Conservation (phyloP, 1,140 invertebrate species). For the Euglossa dilemma region DNA sequence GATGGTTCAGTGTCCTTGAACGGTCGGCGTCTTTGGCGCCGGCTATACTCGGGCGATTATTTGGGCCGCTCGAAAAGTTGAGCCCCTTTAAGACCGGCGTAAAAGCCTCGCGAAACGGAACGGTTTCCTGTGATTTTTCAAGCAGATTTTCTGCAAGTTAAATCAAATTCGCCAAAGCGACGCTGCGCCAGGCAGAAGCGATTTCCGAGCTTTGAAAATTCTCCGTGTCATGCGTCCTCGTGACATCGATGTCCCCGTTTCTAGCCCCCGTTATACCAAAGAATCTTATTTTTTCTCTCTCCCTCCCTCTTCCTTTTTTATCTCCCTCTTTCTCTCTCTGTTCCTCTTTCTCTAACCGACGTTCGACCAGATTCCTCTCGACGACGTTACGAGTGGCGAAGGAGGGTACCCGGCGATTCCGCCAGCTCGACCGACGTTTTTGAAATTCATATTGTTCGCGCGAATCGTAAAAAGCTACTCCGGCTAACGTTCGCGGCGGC, state of each 20-base stretch:
- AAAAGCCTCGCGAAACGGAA: background rate
- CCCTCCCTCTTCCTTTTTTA: too few species aligned
- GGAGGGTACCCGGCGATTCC: background rate
- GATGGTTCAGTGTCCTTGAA: background rate
- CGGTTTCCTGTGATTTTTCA: constrained; percentile 36
- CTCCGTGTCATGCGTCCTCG: background rate
- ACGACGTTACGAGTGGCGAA: background rate
- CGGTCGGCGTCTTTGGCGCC: background rate
- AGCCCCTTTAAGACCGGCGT: background rate
- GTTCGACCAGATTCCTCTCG: background rate
- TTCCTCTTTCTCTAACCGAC: too few species aligned
- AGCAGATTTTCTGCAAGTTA: constrained; percentile 40
- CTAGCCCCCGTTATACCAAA: too few species aligned
- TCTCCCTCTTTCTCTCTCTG: background rate
- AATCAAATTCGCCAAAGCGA: constrained; percentile 23
- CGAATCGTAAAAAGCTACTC: background rate
- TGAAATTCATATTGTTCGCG: background rate
- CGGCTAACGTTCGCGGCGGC: background rate
- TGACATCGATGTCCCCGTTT: constrained; percentile 3
- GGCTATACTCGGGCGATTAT: background rate
- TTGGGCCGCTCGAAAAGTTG: background rate
- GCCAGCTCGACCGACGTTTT: background rate
- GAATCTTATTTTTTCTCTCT: background rate
- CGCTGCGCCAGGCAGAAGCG: background rate
- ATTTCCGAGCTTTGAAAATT: constrained; percentile 34